phyloP scores from a whole-genome alignment of 2,113 vertebrate genomes.

The Noturus placidus region DNA sequence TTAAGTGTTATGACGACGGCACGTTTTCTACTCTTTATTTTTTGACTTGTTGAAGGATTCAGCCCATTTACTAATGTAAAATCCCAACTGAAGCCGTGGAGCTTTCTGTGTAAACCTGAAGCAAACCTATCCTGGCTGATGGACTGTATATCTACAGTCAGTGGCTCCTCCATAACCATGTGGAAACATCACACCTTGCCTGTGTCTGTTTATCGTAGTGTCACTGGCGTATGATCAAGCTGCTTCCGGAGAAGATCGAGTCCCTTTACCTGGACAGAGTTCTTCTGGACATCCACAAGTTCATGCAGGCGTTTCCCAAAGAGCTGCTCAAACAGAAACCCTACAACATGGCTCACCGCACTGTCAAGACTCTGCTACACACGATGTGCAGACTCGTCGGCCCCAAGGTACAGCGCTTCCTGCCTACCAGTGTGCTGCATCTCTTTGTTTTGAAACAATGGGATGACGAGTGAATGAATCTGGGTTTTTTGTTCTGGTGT shows the following conservation, averaged over 20 bases:
- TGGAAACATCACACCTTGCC: not conserved
- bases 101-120: not conserved
- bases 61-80: too few relatives aligned
- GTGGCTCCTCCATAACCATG: not conserved
- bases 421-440: too few relatives aligned
- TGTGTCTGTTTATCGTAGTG: conserved; percentile 71
- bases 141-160: not conserved
- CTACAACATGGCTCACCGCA: conserved; percentile 90
- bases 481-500: not conserved
- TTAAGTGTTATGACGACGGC: too few relatives aligned
- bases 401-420: conserved; percentile 75
- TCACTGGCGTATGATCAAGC: conserved; percentile 95
- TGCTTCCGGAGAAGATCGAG: conserved; percentile 89
- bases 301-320: conserved; percentile 96
- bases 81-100: too few relatives aligned
- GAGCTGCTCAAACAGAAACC: conserved; percentile 94
- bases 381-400: conserved; percentile 91
- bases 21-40: too few relatives aligned
- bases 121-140: not conserved
- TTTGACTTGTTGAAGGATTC: too few relatives aligned
- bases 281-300: conserved; percentile 91
- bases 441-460: too few relatives aligned
- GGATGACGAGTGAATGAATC: not conserved
- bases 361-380: conserved; percentile 90
- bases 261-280: conserved; percentile 92